These are phyloP conservation scores for Leptogaster cylindrica DNA, from an alignment of 2,888 invertebrate species.

Conservation along the genomic window DNA sequence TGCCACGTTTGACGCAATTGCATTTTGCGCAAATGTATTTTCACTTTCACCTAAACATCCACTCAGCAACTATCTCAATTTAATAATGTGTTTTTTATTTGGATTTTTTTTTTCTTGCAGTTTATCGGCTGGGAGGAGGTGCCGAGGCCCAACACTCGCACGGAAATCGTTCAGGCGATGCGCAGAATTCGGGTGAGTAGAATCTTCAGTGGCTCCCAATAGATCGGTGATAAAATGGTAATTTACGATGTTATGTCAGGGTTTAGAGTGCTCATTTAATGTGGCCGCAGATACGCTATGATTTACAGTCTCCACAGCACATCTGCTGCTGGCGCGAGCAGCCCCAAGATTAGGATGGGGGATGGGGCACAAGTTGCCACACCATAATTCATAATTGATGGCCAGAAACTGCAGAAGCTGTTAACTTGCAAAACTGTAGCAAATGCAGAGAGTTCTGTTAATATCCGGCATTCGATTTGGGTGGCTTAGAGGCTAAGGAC, in stretches of 20 bases:
- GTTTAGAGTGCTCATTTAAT: background rate
- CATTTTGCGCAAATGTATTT: background rate
- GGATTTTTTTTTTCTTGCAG: slow-evolving; percentile 73
- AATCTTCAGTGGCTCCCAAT: background rate
- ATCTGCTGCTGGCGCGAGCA: background rate
- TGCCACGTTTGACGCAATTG: slow-evolving; percentile 25
- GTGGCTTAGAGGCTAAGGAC: too few relatives aligned
- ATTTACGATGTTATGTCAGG: slow-evolving; percentile 17
- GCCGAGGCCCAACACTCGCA: slow-evolving; percentile 91
- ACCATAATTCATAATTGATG: slow-evolving; percentile 16
- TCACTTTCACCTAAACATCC: slow-evolving; percentile 37
- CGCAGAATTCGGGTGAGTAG: slow-evolving; percentile 91
- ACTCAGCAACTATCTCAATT: too few relatives aligned
- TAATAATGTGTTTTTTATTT: slow-evolving; percentile 34
- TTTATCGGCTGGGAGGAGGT: slow-evolving; percentile 98
- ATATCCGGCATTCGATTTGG: too few relatives aligned
- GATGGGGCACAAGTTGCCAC: too few relatives aligned
- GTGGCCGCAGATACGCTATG: background rate
- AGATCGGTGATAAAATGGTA: slow-evolving; percentile 8
- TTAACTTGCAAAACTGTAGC: too few relatives aligned
- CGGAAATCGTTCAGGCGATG: slow-evolving; percentile 99
- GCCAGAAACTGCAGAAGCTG: slow-evolving; percentile 1
- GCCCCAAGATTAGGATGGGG: too few relatives aligned
- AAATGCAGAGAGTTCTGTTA: too few relatives aligned
- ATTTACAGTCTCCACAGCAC: slow-evolving; percentile 5